A percentile compares a stretch with the other conserved stretches of the same genome.
phyloP scores from a whole-genome alignment of 2,113 vertebrate genomes.

The Cynopterus brachyotis region DNA sequence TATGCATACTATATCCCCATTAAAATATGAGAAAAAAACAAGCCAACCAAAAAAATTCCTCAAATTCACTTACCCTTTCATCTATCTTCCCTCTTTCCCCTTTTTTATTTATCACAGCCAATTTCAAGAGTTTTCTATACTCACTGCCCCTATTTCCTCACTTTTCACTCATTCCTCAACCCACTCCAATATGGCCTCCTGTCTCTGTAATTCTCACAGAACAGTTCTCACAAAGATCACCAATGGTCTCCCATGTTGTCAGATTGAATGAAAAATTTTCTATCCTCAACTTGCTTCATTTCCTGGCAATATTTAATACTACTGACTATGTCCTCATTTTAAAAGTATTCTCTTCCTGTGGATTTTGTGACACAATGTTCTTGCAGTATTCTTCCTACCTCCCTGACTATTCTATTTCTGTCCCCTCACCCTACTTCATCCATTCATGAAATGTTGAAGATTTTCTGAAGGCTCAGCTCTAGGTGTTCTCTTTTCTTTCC shows the following conservation, averaged over 20 bases:
- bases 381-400: background rate
- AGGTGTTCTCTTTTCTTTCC: conserved; percentile 23
- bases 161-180: conserved; percentile 18
- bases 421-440: conserved; percentile 5
- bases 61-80: background rate
- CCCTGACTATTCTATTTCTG: conserved; percentile 15
- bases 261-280: background rate
- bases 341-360: background rate
- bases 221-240: conserved; percentile 27
- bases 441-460: background rate
- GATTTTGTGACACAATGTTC: background rate
- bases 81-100: conserved; percentile 22
- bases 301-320: background rate
- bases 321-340: background rate
- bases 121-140: conserved; percentile 4
- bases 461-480: background rate
- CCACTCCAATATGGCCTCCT: background rate
- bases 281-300: background rate
- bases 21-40: conserved; percentile 51
- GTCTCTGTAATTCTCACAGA: background rate
- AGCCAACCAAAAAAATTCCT: background rate
- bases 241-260: background rate
- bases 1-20: conserved; percentile 12
- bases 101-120: conserved; percentile 10
- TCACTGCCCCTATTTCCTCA: background rate